phyloP scores from a whole-genome alignment of 2,888 invertebrate species.

The Lomographa bimaculata region DNA sequence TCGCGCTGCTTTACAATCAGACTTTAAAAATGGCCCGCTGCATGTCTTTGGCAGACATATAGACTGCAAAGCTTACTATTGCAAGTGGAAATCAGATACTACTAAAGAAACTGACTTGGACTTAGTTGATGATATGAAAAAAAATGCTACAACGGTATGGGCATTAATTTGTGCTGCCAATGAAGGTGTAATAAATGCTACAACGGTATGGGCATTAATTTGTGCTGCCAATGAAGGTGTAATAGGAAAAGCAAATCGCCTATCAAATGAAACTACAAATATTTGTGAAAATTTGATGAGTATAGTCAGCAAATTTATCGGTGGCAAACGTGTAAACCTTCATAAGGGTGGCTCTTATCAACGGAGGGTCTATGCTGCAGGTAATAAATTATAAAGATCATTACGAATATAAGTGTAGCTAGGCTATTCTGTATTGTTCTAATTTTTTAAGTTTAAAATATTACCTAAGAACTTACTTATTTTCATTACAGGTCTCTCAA shows the following conservation, averaged over 20 bases:
- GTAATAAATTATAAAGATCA: too few species aligned
- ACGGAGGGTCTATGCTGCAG: conserved; percentile 3
- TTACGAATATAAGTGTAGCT: too few species aligned
- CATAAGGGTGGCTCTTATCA: conserved; percentile 3
- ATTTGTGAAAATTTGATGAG: conserved; percentile 1
- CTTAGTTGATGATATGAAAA: not conserved
- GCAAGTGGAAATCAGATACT: not conserved
- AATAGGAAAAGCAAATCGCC: not conserved
- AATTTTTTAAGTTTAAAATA: too few species aligned
- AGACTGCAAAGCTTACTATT: not conserved
- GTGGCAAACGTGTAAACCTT: not conserved
- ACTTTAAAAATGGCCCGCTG: conserved; percentile 8
- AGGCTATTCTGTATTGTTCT: too few species aligned
- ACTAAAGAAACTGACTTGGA: not conserved
- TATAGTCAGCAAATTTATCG: not conserved
- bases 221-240: conserved; percentile 1
- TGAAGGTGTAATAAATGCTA: not conserved
- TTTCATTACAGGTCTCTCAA: not conserved
- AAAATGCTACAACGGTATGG: conserved; percentile 1
- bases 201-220: conserved; percentile 1
- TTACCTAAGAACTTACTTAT: too few species aligned
- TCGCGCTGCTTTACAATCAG: not conserved
- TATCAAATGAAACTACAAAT: conserved; percentile 3
- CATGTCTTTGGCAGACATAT: conserved; percentile 4
- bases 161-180: conserved; percentile 1